Base-by-base conservation (phyloP, 2,113 vertebrate species). In the Anarhynchus alexandrinus region DNA sequence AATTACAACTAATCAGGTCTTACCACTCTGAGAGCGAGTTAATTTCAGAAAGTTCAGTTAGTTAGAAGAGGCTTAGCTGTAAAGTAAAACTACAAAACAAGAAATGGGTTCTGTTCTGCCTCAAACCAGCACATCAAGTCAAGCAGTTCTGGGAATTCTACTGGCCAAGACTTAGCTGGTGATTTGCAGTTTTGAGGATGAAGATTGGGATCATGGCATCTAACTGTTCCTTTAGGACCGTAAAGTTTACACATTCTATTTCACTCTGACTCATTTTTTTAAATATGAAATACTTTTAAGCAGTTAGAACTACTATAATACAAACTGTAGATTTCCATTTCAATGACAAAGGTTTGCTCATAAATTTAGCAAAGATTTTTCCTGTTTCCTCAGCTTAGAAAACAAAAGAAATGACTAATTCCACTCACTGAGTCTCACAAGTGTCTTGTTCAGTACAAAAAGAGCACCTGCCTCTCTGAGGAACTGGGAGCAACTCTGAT, bases 141-240 rank as follows among this genome's bases (percentile, higher is more conserved):
- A 82, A 81, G n/a, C 6, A 26, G 9, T 54, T 69, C 30, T 36
- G 5, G 19, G 36, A 9, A 79, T 66, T 95, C 23, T 78, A 15
- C 11, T 38, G 8, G 2, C 17, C 20, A 59, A 73, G 55, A 71
- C 5, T 19, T 42, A 66, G 34, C 1, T 0, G 1, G 9, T 20
- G 25, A 27, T 59, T 32, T 59, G 29, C 1, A 3, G 32, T 26
- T 82, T 59, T 57, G n/a, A 82, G 32, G 22, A 17, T 42, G 34
- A 6, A 45, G 18, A 55, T 19, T 27, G 3, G 1, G 15, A 1
- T 45, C 12, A 2, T 42, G 19, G 3, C 25, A 30, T 27, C 18
- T 67, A 71, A 38, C 7, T 49, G 4, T 14, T 71, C 12, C 8
- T 52, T 91, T 64, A 72, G 10, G n/a, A 51, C 16, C 10, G 8